phyloP scores from a whole-genome alignment of 1,140 invertebrate genomes.

The Solenopsis fugax region DNA sequence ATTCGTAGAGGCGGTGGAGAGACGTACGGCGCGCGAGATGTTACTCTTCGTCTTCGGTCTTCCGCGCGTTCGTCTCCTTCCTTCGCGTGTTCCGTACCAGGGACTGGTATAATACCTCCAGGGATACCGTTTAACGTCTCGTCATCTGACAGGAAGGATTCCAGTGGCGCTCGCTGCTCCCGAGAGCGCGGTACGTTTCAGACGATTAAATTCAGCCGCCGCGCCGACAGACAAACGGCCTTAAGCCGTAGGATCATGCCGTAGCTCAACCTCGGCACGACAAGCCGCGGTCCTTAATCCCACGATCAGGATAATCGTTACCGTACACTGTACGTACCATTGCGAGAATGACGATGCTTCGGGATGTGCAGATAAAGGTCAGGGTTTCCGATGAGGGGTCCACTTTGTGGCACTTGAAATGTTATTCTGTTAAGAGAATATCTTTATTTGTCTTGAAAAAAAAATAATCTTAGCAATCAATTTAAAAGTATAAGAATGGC shows the following conservation, averaged over 20 bases:
- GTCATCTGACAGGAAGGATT: constrained; percentile 71
- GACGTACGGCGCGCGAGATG: constrained; percentile 46
- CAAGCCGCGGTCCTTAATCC: constrained; percentile 73
- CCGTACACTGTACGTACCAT: constrained; percentile 25
- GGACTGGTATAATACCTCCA: constrained; percentile 74
- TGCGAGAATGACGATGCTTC: constrained; percentile 31
- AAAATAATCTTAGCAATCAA: background rate
- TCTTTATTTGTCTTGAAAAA: constrained; percentile 12
- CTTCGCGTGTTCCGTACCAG: constrained; percentile 71
- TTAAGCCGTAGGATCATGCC: constrained; percentile 72
- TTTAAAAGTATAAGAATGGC: background rate
- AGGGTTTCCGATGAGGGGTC: constrained; percentile 39
- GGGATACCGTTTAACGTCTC: constrained; percentile 75
- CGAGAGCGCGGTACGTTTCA: constrained; percentile 64
- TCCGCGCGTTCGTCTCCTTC: background rate
- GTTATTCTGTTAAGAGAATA: background rate
- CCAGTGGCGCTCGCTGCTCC: constrained; percentile 63
- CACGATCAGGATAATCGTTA: constrained; percentile 73
- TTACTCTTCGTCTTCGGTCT: constrained; percentile 55
- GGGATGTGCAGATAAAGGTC: constrained; percentile 51
- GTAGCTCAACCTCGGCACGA: constrained; percentile 66
- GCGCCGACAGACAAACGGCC: constrained; percentile 72
- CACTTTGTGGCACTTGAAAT: background rate
- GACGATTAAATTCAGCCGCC: constrained; percentile 76
- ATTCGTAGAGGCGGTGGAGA: constrained; percentile 53